These are phyloP conservation scores for Lithobius niger DNA, from an alignment of 1,140 invertebrate species.

Conservation along the genomic window DNA sequence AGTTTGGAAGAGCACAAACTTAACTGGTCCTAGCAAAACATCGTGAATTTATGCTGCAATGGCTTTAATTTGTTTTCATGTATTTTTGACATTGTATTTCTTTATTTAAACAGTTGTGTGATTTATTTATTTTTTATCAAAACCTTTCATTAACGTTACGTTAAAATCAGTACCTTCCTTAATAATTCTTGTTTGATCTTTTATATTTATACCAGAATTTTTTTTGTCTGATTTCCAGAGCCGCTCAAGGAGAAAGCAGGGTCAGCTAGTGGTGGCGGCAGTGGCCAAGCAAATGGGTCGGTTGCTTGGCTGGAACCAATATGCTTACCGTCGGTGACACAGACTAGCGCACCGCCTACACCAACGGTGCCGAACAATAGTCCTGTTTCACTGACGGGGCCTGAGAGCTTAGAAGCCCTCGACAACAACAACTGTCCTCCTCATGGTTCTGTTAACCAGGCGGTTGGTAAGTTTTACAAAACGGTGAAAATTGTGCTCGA, in stretches of 20 bases:
- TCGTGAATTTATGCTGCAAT: too few species aligned
- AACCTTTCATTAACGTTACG: too few species aligned
- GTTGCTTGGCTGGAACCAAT: slow-evolving; percentile 29
- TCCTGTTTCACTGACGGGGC: slow-evolving; percentile 5
- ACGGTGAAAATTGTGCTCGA: too few species aligned
- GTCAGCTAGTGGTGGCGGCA: too few species aligned
- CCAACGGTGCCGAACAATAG: slow-evolving; percentile 9
- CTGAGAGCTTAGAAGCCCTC: not conserved
- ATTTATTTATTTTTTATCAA: too few species aligned
- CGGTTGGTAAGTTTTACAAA: slow-evolving; percentile 5
- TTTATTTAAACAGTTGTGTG: too few species aligned
- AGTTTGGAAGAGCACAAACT: too few species aligned
- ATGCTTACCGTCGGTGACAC: not conserved
- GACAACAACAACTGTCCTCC: too few species aligned
- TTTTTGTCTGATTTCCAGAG: slow-evolving; percentile 46
- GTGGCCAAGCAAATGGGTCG: slow-evolving; percentile 56
- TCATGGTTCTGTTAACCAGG: not conserved
- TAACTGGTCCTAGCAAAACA: too few species aligned
- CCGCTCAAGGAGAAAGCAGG: slow-evolving; percentile 71
- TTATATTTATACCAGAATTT: not conserved
- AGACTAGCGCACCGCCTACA: not conserved
- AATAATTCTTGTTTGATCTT: not conserved
- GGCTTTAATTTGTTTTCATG: too few species aligned
- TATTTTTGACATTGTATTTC: too few species aligned
- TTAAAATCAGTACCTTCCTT: too few species aligned